These are phyloP conservation scores for Sinonovacula constricta DNA, from an alignment of 1,140 invertebrate genomes.

Conservation along the genomic window DNA sequence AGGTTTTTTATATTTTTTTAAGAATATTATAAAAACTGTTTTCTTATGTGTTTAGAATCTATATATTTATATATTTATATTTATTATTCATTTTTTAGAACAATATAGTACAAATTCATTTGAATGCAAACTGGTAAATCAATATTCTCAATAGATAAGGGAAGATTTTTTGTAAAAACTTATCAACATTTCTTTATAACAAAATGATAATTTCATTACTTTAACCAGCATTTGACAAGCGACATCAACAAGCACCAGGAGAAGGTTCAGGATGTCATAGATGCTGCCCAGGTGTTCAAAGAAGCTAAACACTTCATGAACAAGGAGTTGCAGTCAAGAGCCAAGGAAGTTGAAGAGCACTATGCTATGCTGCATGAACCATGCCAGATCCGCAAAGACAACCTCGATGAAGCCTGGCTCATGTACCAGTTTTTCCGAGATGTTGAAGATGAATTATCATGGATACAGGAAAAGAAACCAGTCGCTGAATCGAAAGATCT, in stretches of 20 bases:
- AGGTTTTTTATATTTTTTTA: too few relatives aligned
- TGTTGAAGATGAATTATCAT: slow-evolving; percentile 98
- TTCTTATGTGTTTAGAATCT: too few relatives aligned
- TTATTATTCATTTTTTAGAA: too few relatives aligned
- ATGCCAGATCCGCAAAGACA: slow-evolving; percentile 77
- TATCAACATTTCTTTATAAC: neutral
- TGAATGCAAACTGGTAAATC: too few relatives aligned
- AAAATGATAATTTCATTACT: neutral
- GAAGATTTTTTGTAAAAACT: too few relatives aligned
- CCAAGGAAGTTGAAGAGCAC: slow-evolving; percentile 80
- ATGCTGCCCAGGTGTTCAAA: slow-evolving; percentile 93
- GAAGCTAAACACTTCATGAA: slow-evolving; percentile 97
- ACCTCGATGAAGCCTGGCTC: slow-evolving; percentile 93
- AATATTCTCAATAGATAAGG: too few relatives aligned
- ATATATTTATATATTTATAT: too few relatives aligned
- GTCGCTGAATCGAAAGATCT: slow-evolving; percentile 97
- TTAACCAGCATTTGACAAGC: slow-evolving; percentile 89
- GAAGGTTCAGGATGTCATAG: slow-evolving; percentile 92
- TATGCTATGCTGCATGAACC: slow-evolving; percentile 84
- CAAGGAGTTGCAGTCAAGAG: slow-evolving; percentile 93
- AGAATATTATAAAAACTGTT: too few relatives aligned
- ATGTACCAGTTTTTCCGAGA: slow-evolving; percentile 98
- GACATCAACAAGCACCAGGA: slow-evolving; percentile 95
- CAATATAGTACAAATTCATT: too few relatives aligned
- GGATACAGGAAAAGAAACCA: slow-evolving; percentile 99